Base-by-base conservation (phyloP, 2,113 vertebrate genomes). In the Columba livia region DNA sequence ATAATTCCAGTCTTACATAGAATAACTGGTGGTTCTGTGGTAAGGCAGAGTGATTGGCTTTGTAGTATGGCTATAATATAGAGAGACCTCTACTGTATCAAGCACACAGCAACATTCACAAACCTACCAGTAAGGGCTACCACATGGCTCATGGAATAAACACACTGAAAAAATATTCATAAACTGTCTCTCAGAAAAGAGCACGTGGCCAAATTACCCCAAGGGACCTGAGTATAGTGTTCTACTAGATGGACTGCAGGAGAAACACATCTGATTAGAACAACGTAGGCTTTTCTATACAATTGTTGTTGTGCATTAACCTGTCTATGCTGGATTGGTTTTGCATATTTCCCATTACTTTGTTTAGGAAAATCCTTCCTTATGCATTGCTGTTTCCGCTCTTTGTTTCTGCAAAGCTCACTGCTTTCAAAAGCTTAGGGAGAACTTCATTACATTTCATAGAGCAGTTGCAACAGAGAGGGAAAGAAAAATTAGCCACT, bases 251-350 rank as follows among this genome's bases (percentile, higher is more conserved):
- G 81, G 91, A 47, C 77, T 77, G 57, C 57, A 93, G 57, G 32
- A 95, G 50, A 93, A 72, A 42, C 44, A 87, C 75, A 60, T 51
- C 85, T 90, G 42, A 85, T 93, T 77, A 88, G 91, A 84, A n/a
- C 74, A 94, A 80, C 29, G 62, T 57, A 86, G 32, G 12, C 11
- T 89, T 75, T 88, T 94, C 47, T 73, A 24, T 70, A 73, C 0
- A 5, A 50, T 48, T 58, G 4, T 67, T 58, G 56, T 83, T 77
- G 44, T 65, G 20, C 23, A 24, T 60, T 29, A 47, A 28, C 83
- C 88, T 79, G 13, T 48, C 40, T 79, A 11, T 29, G 31, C 19
- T 84, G n/a, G 56, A 36, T 51, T 29, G 78, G 85, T 89, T 64
- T 19, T 44, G 91, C 16, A 1, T 32, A 23, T 42, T 88, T 86